phyloP scores from a whole-genome alignment of 2,113 vertebrate genomes.

The Emberiza fucata region DNA sequence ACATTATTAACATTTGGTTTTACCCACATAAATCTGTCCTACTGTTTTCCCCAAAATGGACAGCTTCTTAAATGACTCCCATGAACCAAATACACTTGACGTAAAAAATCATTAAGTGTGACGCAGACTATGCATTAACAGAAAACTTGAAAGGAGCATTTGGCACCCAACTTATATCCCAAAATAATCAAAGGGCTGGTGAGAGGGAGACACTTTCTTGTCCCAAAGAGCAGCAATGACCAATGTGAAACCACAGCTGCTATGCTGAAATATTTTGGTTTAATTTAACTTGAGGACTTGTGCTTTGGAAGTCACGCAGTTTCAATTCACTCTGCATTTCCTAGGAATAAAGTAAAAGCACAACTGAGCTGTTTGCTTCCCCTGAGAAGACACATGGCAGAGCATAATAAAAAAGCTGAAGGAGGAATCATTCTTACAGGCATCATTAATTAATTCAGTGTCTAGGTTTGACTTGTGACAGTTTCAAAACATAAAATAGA shows the following conservation, averaged over 20 bases:
- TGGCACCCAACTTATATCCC: background rate
- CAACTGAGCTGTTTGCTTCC: background rate
- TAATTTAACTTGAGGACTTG: background rate
- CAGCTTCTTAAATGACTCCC: background rate
- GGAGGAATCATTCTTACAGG: background rate
- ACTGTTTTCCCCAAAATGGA: background rate
- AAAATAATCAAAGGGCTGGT: background rate
- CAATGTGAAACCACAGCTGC: background rate
- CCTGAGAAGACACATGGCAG: background rate
- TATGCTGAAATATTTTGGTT: background rate
- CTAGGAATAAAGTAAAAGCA: background rate
- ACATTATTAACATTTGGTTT: background rate
- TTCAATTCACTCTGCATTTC: background rate
- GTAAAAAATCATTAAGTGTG: background rate
- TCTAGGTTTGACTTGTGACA: background rate
- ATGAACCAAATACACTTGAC: background rate
- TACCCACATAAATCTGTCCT: background rate
- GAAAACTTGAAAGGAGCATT: background rate
- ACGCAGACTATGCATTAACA: background rate
- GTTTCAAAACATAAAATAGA: slow-evolving; percentile 11
- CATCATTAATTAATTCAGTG: slow-evolving; percentile 5
- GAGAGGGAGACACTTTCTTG: background rate
- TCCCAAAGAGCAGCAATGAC: background rate
- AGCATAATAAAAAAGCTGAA: slow-evolving; percentile 2
- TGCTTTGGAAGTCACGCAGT: background rate